Conservation (phyloP, 2,797 vertebrate species). For the Menidia menidia region DNA sequence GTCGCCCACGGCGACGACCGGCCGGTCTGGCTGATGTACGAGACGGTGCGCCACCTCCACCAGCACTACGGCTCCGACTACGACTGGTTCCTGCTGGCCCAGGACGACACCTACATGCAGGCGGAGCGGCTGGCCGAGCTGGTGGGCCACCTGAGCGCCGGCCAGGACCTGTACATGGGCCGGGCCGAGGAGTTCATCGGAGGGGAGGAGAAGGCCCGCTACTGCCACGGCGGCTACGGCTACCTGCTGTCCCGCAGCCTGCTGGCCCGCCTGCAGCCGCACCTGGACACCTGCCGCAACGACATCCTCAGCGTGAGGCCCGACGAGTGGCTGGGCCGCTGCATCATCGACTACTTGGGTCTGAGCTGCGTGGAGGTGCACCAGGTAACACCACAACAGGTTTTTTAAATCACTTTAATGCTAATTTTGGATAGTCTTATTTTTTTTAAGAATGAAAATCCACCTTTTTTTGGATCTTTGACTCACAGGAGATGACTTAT, state of each 20-base stretch:
- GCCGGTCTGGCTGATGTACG: slow-evolving; percentile 97
- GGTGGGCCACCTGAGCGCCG: slow-evolving; percentile 91
- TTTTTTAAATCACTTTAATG: too few species aligned
- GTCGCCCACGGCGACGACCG: slow-evolving; percentile 93
- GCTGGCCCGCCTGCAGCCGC: slow-evolving; percentile 88
- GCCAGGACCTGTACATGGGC: slow-evolving; percentile 94
- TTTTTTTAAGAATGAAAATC: too few species aligned
- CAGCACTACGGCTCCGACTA: slow-evolving; percentile 91
- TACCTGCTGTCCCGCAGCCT: slow-evolving; percentile 94
- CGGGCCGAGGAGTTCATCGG: slow-evolving; percentile 95
- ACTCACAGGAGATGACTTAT: slow-evolving; percentile 89
- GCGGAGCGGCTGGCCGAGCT: slow-evolving; percentile 90
- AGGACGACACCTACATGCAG: slow-evolving; percentile 95
- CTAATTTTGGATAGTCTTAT: too few species aligned
- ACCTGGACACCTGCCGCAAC: slow-evolving; percentile 93
- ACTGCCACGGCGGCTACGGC: slow-evolving; percentile 95
- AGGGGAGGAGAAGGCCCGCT: slow-evolving; percentile 90
- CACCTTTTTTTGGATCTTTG: too few species aligned
- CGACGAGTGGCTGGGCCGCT: slow-evolving; percentile 97
- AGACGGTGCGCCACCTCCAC: slow-evolving; percentile 92
- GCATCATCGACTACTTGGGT: slow-evolving; percentile 95
- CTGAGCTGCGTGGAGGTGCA: slow-evolving; percentile 90
- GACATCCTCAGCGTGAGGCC: slow-evolving; percentile 96
- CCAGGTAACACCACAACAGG: slow-evolving; percentile 82
- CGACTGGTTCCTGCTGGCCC: slow-evolving; percentile 96